Conservation (phyloP, 2,113 vertebrate species). For the Serranochromis macrocephalus region DNA sequence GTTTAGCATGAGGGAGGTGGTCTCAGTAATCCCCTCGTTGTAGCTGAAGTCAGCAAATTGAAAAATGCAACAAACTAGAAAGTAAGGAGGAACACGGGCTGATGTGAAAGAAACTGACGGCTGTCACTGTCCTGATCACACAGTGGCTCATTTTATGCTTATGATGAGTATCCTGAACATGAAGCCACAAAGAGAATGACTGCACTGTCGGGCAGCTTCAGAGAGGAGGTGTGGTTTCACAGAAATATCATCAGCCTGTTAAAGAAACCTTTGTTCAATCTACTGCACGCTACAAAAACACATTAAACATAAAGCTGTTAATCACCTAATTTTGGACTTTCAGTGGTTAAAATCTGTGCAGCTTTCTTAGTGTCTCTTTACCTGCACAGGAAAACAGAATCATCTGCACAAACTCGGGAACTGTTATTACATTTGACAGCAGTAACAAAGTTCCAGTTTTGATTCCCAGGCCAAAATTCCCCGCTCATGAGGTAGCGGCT, state of each 20-base stretch:
- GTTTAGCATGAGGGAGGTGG: neutral
- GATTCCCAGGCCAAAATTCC: neutral
- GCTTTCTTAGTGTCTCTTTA: neutral
- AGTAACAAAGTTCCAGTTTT: neutral
- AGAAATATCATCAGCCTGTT: neutral
- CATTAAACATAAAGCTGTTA: neutral
- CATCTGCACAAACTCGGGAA: neutral
- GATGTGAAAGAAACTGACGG: neutral
- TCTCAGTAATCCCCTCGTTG: neutral
- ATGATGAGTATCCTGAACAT: neutral
- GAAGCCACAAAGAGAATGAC: neutral
- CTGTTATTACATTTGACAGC: neutral
- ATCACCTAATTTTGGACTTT: neutral
- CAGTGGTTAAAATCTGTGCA: neutral
- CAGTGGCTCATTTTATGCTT: neutral
- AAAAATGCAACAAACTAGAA: neutral
- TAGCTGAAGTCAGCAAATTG: neutral
- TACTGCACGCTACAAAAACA: neutral
- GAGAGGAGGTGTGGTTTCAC: neutral
- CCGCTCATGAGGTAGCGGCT: slow-evolving; percentile 14
- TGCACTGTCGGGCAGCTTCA: neutral
- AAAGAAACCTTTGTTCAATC: neutral
- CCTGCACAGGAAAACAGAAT: neutral
- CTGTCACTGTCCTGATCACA: neutral
- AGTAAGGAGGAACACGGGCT: neutral